Conservation (phyloP, 2,797 vertebrate genomes). For the Enteromius argenteus region DNA sequence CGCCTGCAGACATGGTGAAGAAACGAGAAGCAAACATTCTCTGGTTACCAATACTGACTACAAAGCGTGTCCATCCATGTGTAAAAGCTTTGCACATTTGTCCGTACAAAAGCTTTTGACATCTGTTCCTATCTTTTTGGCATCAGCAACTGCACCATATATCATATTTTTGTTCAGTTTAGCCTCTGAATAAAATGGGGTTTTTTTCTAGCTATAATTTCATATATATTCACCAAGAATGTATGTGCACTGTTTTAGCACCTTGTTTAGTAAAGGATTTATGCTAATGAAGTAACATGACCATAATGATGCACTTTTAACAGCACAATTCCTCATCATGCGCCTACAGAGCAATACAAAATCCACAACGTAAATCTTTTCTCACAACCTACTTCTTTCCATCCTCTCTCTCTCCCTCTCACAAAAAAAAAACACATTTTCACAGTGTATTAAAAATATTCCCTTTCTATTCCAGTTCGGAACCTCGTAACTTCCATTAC, state of each 20-base stretch:
- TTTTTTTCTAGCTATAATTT: neutral
- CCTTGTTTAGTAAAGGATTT: neutral
- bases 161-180: neutral
- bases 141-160: no score
- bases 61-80: neutral
- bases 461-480: neutral
- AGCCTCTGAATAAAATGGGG: neutral
- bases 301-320: neutral
- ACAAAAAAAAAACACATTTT: slow-evolving; percentile 10
- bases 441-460: neutral
- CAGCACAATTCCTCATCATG: neutral
- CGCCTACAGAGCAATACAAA: neutral
- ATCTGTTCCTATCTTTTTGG: no score
- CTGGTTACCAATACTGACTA: neutral
- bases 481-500: slow-evolving; percentile 53
- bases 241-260: neutral
- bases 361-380: neutral
- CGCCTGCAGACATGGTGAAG: slow-evolving; percentile 44
- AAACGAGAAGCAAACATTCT: slow-evolving; percentile 42
- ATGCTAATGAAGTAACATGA: neutral
- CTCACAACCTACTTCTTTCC: neutral
- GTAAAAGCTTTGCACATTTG: neutral
- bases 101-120: no score
- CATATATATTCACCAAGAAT: neutral
- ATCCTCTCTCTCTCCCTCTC: neutral